These are phyloP conservation scores for Leptopilina syphax DNA, from an alignment of 2,888 invertebrate species.

Conservation along the genomic window DNA sequence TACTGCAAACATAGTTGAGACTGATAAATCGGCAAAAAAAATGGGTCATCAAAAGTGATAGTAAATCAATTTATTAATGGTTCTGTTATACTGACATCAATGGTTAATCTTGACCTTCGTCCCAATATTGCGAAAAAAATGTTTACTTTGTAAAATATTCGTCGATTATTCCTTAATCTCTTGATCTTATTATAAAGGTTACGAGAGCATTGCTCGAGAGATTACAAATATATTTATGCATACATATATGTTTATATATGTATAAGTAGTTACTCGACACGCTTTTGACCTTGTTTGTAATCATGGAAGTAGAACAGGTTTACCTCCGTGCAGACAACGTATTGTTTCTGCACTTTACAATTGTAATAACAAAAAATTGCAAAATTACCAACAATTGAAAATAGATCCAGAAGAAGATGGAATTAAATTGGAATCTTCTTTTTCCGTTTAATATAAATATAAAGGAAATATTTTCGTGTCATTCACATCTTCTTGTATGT, in stretches of 20 bases:
- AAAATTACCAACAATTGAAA: background rate
- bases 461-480: no score
- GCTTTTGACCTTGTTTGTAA: constrained; percentile 2
- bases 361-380: background rate
- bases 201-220: constrained; percentile 12
- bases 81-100: background rate
- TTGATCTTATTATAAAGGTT: constrained; percentile 14
- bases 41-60: constrained; percentile 10
- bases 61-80: background rate
- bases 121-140: constrained; percentile 26
- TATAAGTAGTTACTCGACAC: background rate
- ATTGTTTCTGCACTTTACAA: background rate
- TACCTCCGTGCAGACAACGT: background rate
- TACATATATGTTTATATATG: background rate
- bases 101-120: constrained; percentile 9
- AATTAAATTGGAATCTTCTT: no score
- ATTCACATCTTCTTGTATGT: no score
- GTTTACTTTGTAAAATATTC: background rate
- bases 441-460: no score
- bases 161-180: background rate
- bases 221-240: constrained; percentile 7
- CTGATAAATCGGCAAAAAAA: background rate
- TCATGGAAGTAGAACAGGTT: constrained; percentile 32
- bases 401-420: background rate
- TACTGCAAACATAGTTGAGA: background rate